These are phyloP conservation scores for Zaprionus camerounensis DNA, from an alignment of 1,140 invertebrate species.

Conservation along the genomic window DNA sequence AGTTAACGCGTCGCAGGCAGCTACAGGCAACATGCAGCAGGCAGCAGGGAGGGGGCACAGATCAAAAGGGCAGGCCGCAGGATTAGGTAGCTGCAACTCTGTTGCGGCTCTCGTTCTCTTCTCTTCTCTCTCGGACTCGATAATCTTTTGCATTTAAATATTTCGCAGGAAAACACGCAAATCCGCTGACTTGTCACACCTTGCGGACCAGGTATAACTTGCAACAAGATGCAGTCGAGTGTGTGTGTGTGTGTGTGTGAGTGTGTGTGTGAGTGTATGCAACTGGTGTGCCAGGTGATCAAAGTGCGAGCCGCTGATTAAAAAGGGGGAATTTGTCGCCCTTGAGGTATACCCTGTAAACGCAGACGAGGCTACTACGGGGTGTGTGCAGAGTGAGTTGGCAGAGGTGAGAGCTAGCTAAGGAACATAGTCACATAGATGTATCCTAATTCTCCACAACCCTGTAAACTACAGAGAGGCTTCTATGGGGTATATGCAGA, in stretches of 20 bases:
- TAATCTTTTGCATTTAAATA: slow-evolving; percentile 81
- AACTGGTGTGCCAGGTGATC: slow-evolving; percentile 58
- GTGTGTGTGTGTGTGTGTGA: slow-evolving; percentile 15
- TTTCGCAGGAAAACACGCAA: slow-evolving; percentile 80
- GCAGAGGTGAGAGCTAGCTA: no score
- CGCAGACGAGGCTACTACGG: no score
- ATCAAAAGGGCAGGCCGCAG: slow-evolving; percentile 57
- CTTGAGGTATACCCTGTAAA: slow-evolving; percentile 53
- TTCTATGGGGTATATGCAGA: no score
- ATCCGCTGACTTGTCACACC: slow-evolving; percentile 82
- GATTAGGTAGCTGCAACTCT: slow-evolving; percentile 52
- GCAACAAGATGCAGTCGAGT: slow-evolving; percentile 46
- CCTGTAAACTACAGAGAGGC: slow-evolving; percentile 5
- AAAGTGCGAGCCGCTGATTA: slow-evolving; percentile 79
- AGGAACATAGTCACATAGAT: no score
- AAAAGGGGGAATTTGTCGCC: slow-evolving; percentile 80
- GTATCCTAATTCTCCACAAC: neutral
- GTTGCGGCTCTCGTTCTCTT: slow-evolving; percentile 6
- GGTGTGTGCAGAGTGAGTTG: no score
- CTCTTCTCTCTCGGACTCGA: slow-evolving; percentile 20
- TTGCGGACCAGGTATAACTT: slow-evolving; percentile 56
- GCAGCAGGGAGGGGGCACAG: slow-evolving; percentile 17
- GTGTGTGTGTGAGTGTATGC: neutral
- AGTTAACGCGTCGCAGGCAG: slow-evolving; percentile 59
- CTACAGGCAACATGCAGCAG: slow-evolving; percentile 13